phyloP scores from a whole-genome alignment of 2,888 invertebrate genomes.

The Meloe dianella region DNA sequence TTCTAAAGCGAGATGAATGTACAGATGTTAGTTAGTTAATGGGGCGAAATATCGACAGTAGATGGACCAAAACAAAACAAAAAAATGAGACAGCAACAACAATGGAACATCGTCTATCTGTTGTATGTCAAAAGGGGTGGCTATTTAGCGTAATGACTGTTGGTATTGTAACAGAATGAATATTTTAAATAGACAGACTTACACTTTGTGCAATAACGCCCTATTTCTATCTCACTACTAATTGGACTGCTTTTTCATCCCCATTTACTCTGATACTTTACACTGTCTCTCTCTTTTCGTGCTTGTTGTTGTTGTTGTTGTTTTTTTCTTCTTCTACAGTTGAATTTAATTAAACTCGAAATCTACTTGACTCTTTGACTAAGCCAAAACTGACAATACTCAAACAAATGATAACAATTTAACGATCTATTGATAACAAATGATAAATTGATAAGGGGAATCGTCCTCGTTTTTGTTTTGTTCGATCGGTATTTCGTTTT shows the following conservation, averaged over 20 bases:
- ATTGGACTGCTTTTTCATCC: not conserved
- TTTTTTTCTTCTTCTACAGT: not conserved
- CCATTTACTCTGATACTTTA: not conserved
- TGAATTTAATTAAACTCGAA: not conserved
- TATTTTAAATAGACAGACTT: not conserved
- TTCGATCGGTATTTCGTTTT: not conserved
- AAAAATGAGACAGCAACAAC: not conserved
- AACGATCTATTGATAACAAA: not conserved
- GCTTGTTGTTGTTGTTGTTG: not conserved
- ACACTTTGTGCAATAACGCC: not conserved
- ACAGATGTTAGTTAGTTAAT: conserved; percentile 6
- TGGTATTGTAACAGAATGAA: not conserved
- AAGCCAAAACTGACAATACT: not conserved
- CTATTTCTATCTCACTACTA: not conserved
- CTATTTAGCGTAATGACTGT: not conserved
- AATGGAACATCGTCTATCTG: not conserved
- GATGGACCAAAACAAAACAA: not conserved
- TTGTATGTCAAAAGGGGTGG: not conserved
- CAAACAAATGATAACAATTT: not conserved
- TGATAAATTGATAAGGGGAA: conserved; percentile 1
- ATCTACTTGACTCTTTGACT: not conserved
- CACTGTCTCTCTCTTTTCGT: not conserved
- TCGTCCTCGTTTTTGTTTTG: not conserved
- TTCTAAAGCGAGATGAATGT: not conserved
- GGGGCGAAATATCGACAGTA: not conserved